Evolutionary conservation across 2,888 invertebrate genomes (phyloP).

Genomic region (Oscheius sp.): DNA sequence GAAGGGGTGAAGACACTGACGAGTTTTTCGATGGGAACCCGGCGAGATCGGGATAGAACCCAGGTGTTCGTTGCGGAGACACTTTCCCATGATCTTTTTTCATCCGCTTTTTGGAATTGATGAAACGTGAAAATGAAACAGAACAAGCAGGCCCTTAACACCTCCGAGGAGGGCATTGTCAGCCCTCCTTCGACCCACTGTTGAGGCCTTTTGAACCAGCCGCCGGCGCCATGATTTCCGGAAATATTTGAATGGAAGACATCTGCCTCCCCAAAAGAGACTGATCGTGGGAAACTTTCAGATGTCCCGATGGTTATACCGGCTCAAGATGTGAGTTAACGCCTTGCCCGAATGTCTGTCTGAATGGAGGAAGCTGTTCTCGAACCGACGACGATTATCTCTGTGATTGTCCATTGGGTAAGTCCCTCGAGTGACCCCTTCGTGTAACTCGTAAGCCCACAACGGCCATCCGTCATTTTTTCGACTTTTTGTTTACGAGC

Average conservation of each 20-base stretch:
- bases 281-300: constrained; percentile 23
- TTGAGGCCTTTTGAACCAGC: constrained; percentile 13
- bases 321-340: neutral
- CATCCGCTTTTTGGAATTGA: neutral
- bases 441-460: constrained; percentile 11
- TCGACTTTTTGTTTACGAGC: constrained; percentile 27
- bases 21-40: neutral
- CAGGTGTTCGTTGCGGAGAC: neutral
- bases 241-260: constrained; percentile 23
- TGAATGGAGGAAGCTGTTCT: constrained; percentile 17
- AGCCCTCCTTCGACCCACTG: neutral
- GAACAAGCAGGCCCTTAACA: constrained; percentile 17
- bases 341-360: constrained; percentile 29
- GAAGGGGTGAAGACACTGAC: neutral
- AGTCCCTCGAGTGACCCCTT: constrained; percentile 18
- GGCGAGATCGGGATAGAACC: neutral
- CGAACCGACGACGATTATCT: constrained; percentile 15
- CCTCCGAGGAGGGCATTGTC: constrained; percentile 17
- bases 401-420: constrained; percentile 24
- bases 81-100: constrained; percentile 14
- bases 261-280: too few species aligned
- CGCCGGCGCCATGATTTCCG: neutral
- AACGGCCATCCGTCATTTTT: constrained; percentile 21
- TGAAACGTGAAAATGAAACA: neutral
- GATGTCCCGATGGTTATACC: constrained; percentile 18